A percentile compares a stretch with the other conserved stretches of the same genome.
These are phyloP conservation scores for Chaenogobius annularis DNA, from an alignment of 2,113 vertebrate species.

Conservation along the genomic window DNA sequence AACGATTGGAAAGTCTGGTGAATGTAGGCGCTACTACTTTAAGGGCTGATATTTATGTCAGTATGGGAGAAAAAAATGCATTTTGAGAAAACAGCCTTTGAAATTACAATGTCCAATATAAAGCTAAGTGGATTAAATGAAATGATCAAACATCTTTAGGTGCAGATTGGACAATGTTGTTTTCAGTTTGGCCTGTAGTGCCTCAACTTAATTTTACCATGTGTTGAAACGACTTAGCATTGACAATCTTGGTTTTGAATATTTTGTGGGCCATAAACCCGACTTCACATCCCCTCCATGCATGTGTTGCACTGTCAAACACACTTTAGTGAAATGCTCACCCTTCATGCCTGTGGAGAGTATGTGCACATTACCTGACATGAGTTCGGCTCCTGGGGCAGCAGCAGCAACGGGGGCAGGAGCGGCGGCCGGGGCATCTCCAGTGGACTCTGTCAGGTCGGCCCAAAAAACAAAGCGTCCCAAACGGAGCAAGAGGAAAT, in stretches of 20 bases:
- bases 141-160: no score
- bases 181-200: no score
- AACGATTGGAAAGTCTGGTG: no score
- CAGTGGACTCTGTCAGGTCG: slow-evolving; percentile 85
- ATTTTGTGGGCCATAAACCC: background rate
- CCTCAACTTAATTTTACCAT: background rate
- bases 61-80: no score
- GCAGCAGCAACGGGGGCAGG: slow-evolving; percentile 77
- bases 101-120: no score
- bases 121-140: no score
- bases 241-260: no score
- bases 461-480: slow-evolving; percentile 21
- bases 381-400: slow-evolving; percentile 82
- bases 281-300: background rate
- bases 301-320: background rate
- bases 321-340: slow-evolving; percentile 10
- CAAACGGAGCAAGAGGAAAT: slow-evolving; percentile 45
- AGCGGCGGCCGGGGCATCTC: slow-evolving; percentile 80
- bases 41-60: no score
- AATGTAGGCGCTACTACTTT: no score
- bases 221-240: no score
- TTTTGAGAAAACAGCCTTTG: no score
- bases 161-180: no score
- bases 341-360: background rate
- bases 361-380: slow-evolving; percentile 84